Evolutionary conservation across 37 sponge, comb jelly and placozoan genomes (phyloP).

Genomic region (Agelas oroides): DNA sequence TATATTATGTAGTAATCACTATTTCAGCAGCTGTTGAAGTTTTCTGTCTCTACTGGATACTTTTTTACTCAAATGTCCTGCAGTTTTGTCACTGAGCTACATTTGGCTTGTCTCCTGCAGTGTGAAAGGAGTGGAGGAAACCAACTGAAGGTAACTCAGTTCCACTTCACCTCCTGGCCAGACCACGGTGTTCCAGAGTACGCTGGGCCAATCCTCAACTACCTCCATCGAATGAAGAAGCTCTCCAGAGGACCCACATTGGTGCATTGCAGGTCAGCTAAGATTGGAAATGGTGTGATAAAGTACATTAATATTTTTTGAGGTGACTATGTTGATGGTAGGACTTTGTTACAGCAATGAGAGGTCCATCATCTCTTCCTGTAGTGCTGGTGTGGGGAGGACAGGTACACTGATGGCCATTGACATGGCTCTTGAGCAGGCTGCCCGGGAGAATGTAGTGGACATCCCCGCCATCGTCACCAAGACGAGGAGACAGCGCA

Average conservation of each 20-base stretch:
- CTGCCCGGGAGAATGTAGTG: conserved; percentile 38
- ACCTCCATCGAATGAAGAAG: conserved; percentile 38
- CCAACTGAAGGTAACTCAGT: conserved; percentile 43
- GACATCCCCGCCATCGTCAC: conserved; percentile 55
- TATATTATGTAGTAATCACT: no score
- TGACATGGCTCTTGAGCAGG: conserved; percentile 64
- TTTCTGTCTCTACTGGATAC: no score
- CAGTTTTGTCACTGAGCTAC: no score
- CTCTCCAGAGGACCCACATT: conserved; percentile 20
- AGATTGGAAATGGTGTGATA: no score
- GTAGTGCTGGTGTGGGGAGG: conserved; percentile 85
- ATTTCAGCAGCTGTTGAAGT: no score
- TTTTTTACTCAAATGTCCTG: no score
- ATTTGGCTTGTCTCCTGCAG: no score
- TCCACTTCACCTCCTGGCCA: conserved; percentile 82
- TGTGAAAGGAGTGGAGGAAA: no score
- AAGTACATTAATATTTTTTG: no score
- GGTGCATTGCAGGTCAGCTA: conserved; percentile 71
- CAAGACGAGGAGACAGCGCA: conserved; percentile 60
- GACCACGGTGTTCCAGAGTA: conserved; percentile 79
- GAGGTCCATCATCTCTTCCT: not conserved
- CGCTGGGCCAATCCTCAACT: conserved; percentile 53
- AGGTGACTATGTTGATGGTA: no score
- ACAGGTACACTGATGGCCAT: conserved; percentile 77
- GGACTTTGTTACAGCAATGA: no score